Base-by-base conservation (phyloP, 2,797 vertebrate genomes). In the Clamator glandarius region DNA sequence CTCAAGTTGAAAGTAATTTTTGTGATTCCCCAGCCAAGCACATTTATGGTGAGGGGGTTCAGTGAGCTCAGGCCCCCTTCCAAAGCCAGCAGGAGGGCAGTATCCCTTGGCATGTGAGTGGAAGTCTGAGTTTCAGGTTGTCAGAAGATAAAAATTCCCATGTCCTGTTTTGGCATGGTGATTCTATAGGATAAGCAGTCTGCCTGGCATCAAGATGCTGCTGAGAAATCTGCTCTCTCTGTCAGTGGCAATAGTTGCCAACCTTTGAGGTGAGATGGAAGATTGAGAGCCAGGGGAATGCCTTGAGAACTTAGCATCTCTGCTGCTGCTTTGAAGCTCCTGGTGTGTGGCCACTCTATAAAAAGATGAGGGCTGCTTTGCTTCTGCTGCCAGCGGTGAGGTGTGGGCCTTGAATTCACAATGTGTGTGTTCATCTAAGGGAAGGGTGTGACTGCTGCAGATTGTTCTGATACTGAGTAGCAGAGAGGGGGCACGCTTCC, bases 381-480 rank as follows among this genome's bases (percentile, higher is more conserved):
- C 46, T 68, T 83, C 50, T 7, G 28, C 23, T 62, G 52, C 31
- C 36, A 26, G 35, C 36, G 29, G 24, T 2, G 17, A 79, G 54
- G 9, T 16, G 41, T 4, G 10, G 55, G 28, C 31, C 8, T 5
- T 33, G 55, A 50, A 54, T 54, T 73, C 18, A 4, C 14, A 17
- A 11, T 4, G 9, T 28, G 15, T 9, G 11, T 24, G n/a, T 12
- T 70, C 18, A 10, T 48, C 1, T 0, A 12, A 55, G 35, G 31
- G 35, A 76, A 26, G 4, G 4, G 2, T 3, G 36, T 3, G 25
- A 15, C 41, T 52, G 36, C 50, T n/a, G 44, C 42, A 17, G 48
- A 2, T 86, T 28, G 12, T 16, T 42, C 44, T 0, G 0, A 25
- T 25, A 8, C 0, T 0, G 4, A 68, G 46, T 2, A 19, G n/a